Evolutionary conservation across 2,113 vertebrate species (phyloP).

Genomic region (Seriola rivoliana): DNA sequence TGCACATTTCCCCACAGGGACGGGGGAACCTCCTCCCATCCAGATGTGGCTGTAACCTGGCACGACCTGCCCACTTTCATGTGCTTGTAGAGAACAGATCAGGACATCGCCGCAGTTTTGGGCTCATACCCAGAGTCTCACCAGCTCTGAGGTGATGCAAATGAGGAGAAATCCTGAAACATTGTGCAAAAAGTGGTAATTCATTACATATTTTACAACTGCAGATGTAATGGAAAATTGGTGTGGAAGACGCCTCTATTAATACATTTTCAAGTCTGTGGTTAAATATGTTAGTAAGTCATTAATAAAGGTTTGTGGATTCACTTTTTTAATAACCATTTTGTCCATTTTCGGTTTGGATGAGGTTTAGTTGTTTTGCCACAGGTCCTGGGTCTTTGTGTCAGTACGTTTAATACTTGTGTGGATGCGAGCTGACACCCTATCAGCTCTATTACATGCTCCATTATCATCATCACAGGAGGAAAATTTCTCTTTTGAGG

Average conservation of each 20-base stretch:
- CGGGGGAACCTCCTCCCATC: slow-evolving; percentile 12
- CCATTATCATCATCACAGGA: neutral
- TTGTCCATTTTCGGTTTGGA: neutral
- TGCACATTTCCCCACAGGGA: slow-evolving; percentile 42
- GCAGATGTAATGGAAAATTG: too few relatives aligned
- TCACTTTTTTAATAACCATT: neutral
- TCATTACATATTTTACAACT: too few relatives aligned
- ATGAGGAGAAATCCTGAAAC: neutral
- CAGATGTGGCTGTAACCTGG: slow-evolving; percentile 53
- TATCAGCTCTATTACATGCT: neutral
- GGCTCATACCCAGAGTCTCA: neutral
- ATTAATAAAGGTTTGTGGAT: too few relatives aligned
- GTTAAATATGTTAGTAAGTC: neutral
- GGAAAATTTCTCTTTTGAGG: neutral
- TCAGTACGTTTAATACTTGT: too few relatives aligned
- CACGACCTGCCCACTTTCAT: slow-evolving; percentile 41
- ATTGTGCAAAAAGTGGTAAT: neutral
- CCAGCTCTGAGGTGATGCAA: neutral
- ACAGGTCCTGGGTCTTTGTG: neutral
- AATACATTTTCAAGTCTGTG: too few relatives aligned
- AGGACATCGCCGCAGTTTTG: neutral
- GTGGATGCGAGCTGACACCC: too few relatives aligned
- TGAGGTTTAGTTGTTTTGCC: too few relatives aligned
- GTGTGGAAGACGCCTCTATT: too few relatives aligned
- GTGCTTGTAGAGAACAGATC: slow-evolving; percentile 18